Percentiles rank a stretch among this genome's conserved stretches.
Conservation (phyloP, 2,113 vertebrate genomes). For the Nannospalax galili region DNA sequence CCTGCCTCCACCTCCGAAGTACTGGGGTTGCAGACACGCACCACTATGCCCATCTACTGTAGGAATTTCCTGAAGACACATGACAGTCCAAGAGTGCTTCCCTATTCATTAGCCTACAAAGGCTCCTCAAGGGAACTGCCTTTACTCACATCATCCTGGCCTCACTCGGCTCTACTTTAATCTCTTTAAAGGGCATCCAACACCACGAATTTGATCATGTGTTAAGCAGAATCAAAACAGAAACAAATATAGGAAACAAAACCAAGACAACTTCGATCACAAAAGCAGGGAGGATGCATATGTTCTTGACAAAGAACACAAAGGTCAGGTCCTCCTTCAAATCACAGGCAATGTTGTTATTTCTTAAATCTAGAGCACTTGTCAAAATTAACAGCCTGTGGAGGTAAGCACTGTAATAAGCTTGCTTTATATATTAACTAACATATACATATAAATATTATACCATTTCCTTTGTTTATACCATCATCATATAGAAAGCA, state of each 20-base stretch:
- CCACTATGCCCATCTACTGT: too few relatives aligned
- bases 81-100: not conserved
- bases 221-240: not conserved
- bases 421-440: not conserved
- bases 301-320: not conserved
- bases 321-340: not conserved
- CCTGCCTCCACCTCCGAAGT: too few relatives aligned
- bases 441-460: not conserved
- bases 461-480: not conserved
- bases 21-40: too few relatives aligned
- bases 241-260: not conserved
- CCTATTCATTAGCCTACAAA: not conserved
- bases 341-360: not conserved
- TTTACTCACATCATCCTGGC: not conserved
- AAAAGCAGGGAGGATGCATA: not conserved
- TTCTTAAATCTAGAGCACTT: not conserved
- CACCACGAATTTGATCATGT: not conserved
- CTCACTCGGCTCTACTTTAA: not conserved
- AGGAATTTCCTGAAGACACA: not conserved
- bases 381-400: not conserved
- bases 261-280: not conserved
- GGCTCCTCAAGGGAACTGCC: not conserved
- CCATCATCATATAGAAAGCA: not conserved
- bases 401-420: not conserved
- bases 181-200: not conserved